Base-by-base conservation (phyloP, 1,140 invertebrate genomes). In the Drosophila murphyi region DNA sequence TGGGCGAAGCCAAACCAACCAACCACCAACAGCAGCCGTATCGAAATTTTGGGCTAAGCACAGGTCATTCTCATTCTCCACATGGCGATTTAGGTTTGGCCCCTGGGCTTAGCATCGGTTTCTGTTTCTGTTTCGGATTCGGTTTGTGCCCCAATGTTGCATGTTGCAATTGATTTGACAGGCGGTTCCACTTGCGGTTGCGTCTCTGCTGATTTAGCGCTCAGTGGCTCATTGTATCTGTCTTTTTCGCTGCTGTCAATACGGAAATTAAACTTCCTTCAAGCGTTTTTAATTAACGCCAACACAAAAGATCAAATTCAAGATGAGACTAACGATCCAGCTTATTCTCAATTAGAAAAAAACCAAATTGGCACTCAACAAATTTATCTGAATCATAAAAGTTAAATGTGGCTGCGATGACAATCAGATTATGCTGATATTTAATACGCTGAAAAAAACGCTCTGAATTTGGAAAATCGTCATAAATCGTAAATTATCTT, bases 11-110 rank as follows among this genome's bases (percentile, higher is more conserved):
- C 67, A 71, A 75, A 43, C n/a, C 39, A 43, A 48, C 54, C 67
- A 71, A 75, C 67, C 68, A 75, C 72, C 72, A 43, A 45, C 37
- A 37, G 32, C 65, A 59, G 59, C 52, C 76, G 62, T 69, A 78
- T 81, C 78, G 76, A 81, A 81, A 72, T 76, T 12, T 60, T 41
- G 48, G 52, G 50, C 61, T 68, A 75, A 63, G 57, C 52, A 65
- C 63, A 71, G 72, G 72, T 75, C 72, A 64, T 72, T n/a, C 4
- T n/a, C 0, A 1, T 43, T 43, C n/a, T n/a, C 34, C 5, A 20
- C 20, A 20, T 34, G 34, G 3, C 34, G 34, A 3, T 12, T 32
- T 47, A 37, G 54, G 63, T 57, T 69, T 55, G 12, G 37, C 47
- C 54, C 31, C 2, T 34, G 34, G 39, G 10, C 62, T 54, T 54